phyloP scores from a whole-genome alignment of 2,113 vertebrate genomes.

The Heptranchias perlo region DNA sequence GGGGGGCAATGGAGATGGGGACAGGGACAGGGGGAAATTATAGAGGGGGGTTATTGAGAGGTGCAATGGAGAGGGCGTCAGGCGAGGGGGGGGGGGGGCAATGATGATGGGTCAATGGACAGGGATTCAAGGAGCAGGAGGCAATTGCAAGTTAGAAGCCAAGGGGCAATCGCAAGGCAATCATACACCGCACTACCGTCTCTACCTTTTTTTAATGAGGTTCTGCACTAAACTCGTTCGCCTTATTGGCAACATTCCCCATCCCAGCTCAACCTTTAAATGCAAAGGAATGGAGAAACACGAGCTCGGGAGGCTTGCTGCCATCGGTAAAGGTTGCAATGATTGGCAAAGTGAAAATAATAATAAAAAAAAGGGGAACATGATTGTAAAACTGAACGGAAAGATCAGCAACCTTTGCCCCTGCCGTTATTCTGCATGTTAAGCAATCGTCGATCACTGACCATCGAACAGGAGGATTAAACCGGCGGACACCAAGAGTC shows the following conservation, averaged over 20 bases:
- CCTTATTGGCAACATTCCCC: background rate
- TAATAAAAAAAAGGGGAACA: too few relatives aligned
- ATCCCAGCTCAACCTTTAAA: background rate
- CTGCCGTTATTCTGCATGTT: background rate
- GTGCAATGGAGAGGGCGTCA: too few relatives aligned
- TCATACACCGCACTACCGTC: background rate
- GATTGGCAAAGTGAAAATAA: background rate
- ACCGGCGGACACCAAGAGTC: background rate
- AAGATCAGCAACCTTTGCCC: background rate
- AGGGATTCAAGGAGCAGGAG: background rate
- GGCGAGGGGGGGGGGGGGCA: too few relatives aligned
- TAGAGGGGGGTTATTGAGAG: too few relatives aligned
- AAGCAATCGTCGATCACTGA: too few relatives aligned
- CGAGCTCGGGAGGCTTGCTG: background rate
- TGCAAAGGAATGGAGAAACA: background rate
- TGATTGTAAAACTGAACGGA: background rate
- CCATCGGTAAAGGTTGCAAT: background rate
- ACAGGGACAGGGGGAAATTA: background rate
- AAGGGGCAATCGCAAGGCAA: background rate
- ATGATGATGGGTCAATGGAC: background rate
- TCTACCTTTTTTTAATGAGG: background rate
- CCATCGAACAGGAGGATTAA: too few relatives aligned
- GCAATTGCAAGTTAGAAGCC: too few relatives aligned
- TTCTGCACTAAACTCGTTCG: background rate
- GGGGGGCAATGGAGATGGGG: background rate